phyloP scores from a whole-genome alignment of 2,113 vertebrate species.

The Callithrix jacchus region DNA sequence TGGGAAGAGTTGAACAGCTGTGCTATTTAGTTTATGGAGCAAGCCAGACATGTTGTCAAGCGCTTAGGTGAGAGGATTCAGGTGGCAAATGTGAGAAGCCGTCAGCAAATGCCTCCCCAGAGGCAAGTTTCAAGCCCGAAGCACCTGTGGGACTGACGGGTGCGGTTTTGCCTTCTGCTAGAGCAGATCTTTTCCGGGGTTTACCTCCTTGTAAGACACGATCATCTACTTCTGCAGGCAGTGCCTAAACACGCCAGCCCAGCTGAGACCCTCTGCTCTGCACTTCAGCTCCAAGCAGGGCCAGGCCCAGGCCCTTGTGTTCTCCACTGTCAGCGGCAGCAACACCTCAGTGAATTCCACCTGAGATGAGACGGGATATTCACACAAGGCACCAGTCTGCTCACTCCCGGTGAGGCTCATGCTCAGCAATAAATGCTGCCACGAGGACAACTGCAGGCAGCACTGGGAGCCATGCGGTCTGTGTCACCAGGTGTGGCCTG shows the following conservation, averaged over 20 bases:
- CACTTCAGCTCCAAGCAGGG: not conserved
- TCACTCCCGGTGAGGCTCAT: accelerated
- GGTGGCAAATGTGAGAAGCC: not conserved
- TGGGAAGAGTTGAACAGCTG: not conserved
- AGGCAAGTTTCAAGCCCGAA: not conserved
- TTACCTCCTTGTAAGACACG: slow-evolving; percentile 28
- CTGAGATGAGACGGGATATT: not conserved
- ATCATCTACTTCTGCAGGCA: not conserved
- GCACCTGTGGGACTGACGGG: slow-evolving; percentile 29
- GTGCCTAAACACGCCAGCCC: not conserved
- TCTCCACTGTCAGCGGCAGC: not conserved
- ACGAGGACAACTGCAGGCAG: accelerated
- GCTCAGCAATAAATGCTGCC: not conserved
- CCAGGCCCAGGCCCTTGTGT: not conserved
- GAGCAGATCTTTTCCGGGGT: slow-evolving; percentile 65
- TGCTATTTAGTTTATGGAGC: not conserved
- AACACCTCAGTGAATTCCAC: not conserved
- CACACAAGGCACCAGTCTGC: accelerated
- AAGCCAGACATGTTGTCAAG: not conserved
- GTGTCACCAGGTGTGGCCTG: no score
- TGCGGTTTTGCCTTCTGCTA: slow-evolving; percentile 57
- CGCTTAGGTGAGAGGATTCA: not conserved
- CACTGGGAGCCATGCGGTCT: accelerated
- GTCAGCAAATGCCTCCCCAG: not conserved
- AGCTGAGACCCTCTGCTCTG: not conserved